Evolutionary conservation across 2,888 invertebrate species (phyloP).

Genomic region (Drosophila dives): DNA sequence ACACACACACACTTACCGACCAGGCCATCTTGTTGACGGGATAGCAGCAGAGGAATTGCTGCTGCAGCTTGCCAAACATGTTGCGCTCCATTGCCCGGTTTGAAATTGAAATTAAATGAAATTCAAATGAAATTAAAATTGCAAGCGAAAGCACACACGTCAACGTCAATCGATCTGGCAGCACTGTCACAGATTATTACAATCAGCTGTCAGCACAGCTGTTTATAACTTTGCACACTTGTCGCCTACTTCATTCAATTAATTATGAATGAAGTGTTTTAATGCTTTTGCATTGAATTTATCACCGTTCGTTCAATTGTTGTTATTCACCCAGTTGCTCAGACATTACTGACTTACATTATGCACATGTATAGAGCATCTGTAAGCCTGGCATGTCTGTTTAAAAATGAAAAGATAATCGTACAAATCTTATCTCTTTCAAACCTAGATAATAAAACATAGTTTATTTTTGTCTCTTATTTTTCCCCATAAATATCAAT

Average conservation of each 20-base stretch:
- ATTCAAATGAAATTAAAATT: background rate
- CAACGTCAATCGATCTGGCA: conserved; percentile 37
- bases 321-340: background rate
- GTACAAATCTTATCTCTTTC: conserved; percentile 16
- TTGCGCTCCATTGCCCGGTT: conserved; percentile 35
- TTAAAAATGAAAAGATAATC: background rate
- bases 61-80: conserved; percentile 59
- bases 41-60: conserved; percentile 82
- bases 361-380: conserved; percentile 9
- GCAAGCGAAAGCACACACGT: background rate
- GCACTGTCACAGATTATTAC: conserved; percentile 10
- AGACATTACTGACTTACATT: background rate
- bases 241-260: background rate
- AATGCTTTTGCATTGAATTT: background rate
- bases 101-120: background rate
- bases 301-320: background rate
- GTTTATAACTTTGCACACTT: background rate
- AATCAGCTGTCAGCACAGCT: conserved; percentile 40
- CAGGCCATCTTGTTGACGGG: conserved; percentile 79
- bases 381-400: background rate
- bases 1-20: conserved; percentile 45
- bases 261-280: background rate
- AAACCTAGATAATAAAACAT: background rate
- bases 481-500: background rate
- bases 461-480: conserved; percentile 1